phyloP scores from a whole-genome alignment of 2,113 vertebrate species.

The Phaethornis superciliosus region DNA sequence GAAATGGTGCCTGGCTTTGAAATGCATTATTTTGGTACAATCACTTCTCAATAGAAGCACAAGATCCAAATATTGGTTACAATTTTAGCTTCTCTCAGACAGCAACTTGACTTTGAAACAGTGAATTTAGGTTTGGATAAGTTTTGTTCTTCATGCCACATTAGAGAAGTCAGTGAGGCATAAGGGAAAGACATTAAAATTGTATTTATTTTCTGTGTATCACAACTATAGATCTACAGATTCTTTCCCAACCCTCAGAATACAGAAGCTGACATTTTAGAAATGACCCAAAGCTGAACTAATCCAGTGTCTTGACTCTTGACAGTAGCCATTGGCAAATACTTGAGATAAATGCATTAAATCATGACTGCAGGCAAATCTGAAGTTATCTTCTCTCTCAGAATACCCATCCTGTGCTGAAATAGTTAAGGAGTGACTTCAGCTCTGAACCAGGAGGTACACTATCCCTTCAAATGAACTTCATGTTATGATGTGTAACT shows the following conservation, averaged over 20 bases:
- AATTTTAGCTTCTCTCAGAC: neutral
- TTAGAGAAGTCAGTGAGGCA: neutral
- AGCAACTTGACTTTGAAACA: neutral
- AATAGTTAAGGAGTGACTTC: conserved; percentile 10
- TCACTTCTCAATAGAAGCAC: neutral
- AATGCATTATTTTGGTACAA: neutral
- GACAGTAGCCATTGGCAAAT: conserved; percentile 58
- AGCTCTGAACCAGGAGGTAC: neutral
- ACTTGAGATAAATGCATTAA: conserved; percentile 53
- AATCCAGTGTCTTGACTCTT: conserved; percentile 28
- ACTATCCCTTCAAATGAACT: neutral
- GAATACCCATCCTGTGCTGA: neutral
- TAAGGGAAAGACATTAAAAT: conserved; percentile 9
- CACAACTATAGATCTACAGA: conserved; percentile 1
- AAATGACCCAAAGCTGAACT: conserved; percentile 25
- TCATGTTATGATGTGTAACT: neutral
- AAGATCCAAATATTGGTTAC: neutral
- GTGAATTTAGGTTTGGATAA: neutral
- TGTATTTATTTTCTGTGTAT: conserved; percentile 32
- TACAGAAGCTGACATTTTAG: conserved; percentile 41
- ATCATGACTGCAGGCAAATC: conserved; percentile 10
- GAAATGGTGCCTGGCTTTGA: neutral
- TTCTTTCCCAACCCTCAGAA: neutral
- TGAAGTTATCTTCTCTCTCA: neutral
- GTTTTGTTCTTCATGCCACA: neutral